Conservation (phyloP, 2,113 vertebrate genomes). For the Leptobrachium ailaonicum region DNA sequence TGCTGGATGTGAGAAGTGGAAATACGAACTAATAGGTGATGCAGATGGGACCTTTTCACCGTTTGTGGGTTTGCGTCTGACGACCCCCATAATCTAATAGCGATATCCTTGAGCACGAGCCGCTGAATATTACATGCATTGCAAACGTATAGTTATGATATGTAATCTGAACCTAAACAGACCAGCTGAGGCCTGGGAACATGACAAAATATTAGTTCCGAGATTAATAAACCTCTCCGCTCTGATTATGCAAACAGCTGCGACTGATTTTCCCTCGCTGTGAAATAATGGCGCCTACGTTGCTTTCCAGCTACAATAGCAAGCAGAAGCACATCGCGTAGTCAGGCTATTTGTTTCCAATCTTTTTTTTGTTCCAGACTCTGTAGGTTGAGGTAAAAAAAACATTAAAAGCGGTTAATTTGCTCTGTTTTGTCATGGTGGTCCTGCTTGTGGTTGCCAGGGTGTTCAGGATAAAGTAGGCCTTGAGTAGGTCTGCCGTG, state of each 20-base stretch:
- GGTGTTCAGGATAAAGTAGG: too few relatives aligned
- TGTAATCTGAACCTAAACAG: constrained; percentile 10
- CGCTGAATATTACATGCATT: constrained; percentile 25
- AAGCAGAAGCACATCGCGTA: not conserved
- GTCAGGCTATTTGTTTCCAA: constrained; percentile 22
- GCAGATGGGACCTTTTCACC: too few relatives aligned
- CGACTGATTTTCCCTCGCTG: constrained; percentile 20
- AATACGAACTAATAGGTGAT: too few relatives aligned
- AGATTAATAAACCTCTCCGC: constrained; percentile 32
- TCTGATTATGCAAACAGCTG: constrained; percentile 29
- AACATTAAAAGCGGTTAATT: constrained; percentile 23
- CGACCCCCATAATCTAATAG: not conserved
- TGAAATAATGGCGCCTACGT: constrained; percentile 22
- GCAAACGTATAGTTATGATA: constrained; percentile 4
- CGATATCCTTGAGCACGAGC: not conserved
- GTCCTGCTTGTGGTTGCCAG: not conserved
- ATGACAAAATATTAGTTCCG: constrained; percentile 29
- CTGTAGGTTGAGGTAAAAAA: constrained; percentile 4
- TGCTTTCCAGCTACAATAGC: constrained; percentile 15
- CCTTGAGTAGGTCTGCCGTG: too few relatives aligned
- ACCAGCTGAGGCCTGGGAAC: not conserved
- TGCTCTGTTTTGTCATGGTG: constrained; percentile 17
- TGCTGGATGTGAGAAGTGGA: too few relatives aligned
- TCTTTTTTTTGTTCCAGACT: too few relatives aligned
- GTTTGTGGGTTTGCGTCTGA: not conserved